A percentile compares a stretch with the other conserved stretches of the same genome.
These are phyloP conservation scores for Hylyphantes graminicola DNA, from an alignment of 1,140 invertebrate genomes.

Conservation along the genomic window DNA sequence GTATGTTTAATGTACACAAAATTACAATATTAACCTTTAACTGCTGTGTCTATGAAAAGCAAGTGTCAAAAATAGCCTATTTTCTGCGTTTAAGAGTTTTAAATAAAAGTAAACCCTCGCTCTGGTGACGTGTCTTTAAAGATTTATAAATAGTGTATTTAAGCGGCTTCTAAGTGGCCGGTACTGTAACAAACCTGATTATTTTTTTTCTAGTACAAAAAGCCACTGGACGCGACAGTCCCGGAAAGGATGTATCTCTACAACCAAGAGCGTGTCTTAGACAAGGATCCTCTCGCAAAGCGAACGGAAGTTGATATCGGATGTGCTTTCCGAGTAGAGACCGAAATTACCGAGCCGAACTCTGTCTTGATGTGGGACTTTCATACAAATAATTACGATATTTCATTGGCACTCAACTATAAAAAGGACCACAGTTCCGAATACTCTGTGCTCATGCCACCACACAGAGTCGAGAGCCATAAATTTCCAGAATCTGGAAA, in stretches of 20 bases:
- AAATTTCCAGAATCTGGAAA: conserved; percentile 46
- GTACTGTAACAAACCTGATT: no score
- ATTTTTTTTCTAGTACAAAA: conserved; percentile 23
- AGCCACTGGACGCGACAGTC: conserved; percentile 13
- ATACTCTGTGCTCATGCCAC: conserved; percentile 1
- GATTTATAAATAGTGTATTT: no score
- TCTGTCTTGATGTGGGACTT: conserved; percentile 41
- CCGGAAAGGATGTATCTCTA: conserved; percentile 28
- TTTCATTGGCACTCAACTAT: conserved; percentile 22
- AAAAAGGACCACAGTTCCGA: conserved; percentile 15
- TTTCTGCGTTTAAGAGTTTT: no score
- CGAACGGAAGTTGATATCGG: conserved; percentile 9
- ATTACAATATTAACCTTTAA: no score
- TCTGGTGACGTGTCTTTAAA: no score
- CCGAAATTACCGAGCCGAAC: conserved; percentile 12
- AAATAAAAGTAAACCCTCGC: no score
- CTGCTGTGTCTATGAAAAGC: no score
- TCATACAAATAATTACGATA: conserved; percentile 28
- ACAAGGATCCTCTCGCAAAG: conserved; percentile 24
- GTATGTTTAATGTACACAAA: no score
- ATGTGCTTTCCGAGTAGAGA: not conserved
- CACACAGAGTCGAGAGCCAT: conserved; percentile 40
- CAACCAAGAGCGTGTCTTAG: conserved; percentile 17
- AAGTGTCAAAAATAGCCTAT: no score
- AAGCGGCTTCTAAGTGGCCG: no score